These are phyloP conservation scores for Lasioglossum oenotherae DNA, from an alignment of 2,888 invertebrate genomes.

Conservation along the genomic window DNA sequence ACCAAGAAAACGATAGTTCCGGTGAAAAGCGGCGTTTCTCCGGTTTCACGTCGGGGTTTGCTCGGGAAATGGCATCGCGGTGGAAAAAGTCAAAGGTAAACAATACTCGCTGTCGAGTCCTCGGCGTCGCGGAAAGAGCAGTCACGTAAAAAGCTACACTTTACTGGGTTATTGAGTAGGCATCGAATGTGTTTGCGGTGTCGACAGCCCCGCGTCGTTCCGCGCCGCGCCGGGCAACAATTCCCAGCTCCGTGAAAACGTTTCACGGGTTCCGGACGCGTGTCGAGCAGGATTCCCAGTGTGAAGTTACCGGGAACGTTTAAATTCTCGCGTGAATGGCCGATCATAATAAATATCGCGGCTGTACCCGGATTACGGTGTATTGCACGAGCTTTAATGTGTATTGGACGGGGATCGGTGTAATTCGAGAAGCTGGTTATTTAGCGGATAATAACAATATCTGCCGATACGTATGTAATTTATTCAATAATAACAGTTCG, in stretches of 20 bases:
- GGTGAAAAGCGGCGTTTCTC: not conserved
- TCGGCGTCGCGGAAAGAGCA: not conserved
- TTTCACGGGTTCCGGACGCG: not conserved
- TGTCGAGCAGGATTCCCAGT: not conserved
- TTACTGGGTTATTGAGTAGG: slow-evolving; percentile 30
- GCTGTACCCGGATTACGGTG: not conserved
- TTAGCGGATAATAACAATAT: slow-evolving; percentile 17
- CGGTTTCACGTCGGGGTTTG: not conserved
- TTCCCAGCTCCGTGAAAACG: slow-evolving; percentile 7
- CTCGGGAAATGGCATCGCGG: not conserved
- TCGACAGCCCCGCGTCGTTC: not conserved
- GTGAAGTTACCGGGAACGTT: not conserved
- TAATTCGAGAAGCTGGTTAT: slow-evolving; percentile 9
- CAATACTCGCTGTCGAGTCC: slow-evolving; percentile 17
- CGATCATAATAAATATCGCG: slow-evolving; percentile 11
- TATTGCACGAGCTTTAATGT: not conserved
- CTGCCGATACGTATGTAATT: not conserved
- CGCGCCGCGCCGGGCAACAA: slow-evolving; percentile 10
- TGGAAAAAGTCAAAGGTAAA: slow-evolving; percentile 44
- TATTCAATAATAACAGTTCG: slow-evolving; percentile 23
- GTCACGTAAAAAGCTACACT: slow-evolving; percentile 6
- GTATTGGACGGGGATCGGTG: not conserved
- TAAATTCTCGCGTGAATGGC: not conserved
- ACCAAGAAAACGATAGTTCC: slow-evolving; percentile 12
- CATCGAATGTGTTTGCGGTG: slow-evolving; percentile 14